phyloP scores from a whole-genome alignment of 2,888 invertebrate species.

The Cerastoderma edule region DNA sequence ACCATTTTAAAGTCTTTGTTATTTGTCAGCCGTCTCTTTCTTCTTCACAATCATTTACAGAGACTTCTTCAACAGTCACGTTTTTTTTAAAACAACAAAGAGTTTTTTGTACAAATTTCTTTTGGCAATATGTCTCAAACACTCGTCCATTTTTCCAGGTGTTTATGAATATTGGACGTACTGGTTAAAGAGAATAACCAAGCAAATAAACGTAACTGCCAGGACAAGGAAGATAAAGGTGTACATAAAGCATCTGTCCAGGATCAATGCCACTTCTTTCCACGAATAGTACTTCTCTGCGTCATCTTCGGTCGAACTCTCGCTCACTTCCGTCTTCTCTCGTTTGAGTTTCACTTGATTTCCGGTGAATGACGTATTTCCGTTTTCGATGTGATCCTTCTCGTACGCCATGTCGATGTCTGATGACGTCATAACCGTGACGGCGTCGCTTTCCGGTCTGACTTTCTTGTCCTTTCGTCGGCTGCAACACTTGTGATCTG shows the following conservation, averaged over 20 bases:
- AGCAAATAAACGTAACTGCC: neutral
- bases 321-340: neutral
- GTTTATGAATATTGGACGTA: too few species aligned
- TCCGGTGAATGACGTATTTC: neutral
- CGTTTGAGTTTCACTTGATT: neutral
- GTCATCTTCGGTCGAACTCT: neutral
- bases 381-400: neutral
- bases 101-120: too few species aligned
- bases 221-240: neutral
- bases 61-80: too few species aligned
- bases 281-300: neutral
- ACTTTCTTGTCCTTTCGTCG: conserved; percentile 8
- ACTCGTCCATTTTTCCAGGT: too few species aligned
- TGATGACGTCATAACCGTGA: neutral
- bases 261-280: neutral
- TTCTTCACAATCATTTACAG: too few species aligned
- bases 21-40: too few species aligned
- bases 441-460: neutral
- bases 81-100: too few species aligned
- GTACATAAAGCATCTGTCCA: neutral
- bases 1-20: too few species aligned
- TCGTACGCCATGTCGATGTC: conserved; percentile 6
- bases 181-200: neutral
- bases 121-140: too few species aligned
- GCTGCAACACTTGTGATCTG: conserved; percentile 14